These are phyloP conservation scores for Acromyrmex echinatior DNA, from an alignment of 1,140 invertebrate genomes.

Conservation along the genomic window DNA sequence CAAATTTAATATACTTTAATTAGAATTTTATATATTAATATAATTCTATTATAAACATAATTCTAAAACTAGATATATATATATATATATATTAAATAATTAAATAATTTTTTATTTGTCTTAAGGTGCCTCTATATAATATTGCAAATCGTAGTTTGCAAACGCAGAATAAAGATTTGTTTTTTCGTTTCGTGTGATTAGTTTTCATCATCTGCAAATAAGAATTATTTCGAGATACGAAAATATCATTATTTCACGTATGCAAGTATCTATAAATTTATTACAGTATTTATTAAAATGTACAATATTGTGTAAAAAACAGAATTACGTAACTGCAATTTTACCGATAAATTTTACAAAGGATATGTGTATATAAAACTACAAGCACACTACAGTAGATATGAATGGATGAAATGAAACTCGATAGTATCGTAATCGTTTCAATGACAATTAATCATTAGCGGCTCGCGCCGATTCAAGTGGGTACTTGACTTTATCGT, in stretches of 20 bases:
- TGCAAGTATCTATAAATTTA: background rate
- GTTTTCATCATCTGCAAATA: background rate
- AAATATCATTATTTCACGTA: slow-evolving; percentile 3
- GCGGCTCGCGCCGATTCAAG: background rate
- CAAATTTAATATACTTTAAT: too few relatives aligned
- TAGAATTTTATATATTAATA: too few relatives aligned
- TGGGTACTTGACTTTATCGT: slow-evolving; percentile 31
- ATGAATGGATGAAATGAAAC: background rate
- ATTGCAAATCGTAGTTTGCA: too few relatives aligned
- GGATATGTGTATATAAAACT: background rate
- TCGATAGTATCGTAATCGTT: slow-evolving; percentile 1
- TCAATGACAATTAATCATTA: slow-evolving; percentile 50
- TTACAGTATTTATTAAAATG: background rate
- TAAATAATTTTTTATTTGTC: too few relatives aligned
- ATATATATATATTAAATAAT: too few relatives aligned
- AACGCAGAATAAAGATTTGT: too few relatives aligned
- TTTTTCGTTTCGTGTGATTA: too few relatives aligned
- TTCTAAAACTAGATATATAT: too few relatives aligned
- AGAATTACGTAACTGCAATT: background rate
- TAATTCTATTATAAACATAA: too few relatives aligned
- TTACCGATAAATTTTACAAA: background rate
- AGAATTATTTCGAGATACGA: background rate
- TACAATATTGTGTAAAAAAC: background rate
- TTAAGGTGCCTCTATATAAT: too few relatives aligned
- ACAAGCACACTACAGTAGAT: background rate